Evolutionary conservation across 2,888 invertebrate species (phyloP), one percentile per base, ranked within the genome.

Genomic region (Arrhopalites spinosus): DNA sequence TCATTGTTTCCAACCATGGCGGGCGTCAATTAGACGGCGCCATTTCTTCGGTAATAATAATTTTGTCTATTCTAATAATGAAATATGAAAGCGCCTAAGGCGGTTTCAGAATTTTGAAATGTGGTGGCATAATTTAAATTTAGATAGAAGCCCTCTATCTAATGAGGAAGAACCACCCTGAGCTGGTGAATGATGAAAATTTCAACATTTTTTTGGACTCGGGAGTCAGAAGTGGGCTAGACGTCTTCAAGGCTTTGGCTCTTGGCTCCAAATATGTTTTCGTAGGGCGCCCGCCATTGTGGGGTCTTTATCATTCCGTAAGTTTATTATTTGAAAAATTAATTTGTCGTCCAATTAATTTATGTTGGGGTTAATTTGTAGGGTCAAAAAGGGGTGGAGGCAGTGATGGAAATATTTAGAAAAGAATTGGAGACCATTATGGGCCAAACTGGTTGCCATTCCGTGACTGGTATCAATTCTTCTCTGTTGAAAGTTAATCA

Each of bases 1-100:
- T 97, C 74, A 87, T 95, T 78, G 96, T 98, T 1, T 97, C 96
- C 0, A 97, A 97, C 86, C 97, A 97, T 85, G 97, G 97, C 1
- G 97, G 92, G 0, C 88, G 96, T 77, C 97, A 97, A 86, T 86
- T 95, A 47, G 95, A 96, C 84, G 89, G 91, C 17, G 91, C 92
- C 11, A 92, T 93, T 17, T 90, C 96, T 13, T 89, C 95, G 75
- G 93, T 94, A 87, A 85, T 84, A 30, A 53, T 1, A 20, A 53
- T 20, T 53, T 25, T 7, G 59, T 59, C 36, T 36, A 36, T 36
- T 7, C 11, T 36, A 36, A 36, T 36, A 36, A 36, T 3, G 36
- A 36, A 36, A 36, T 11, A 36, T 3, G 36, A 36, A 36, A 36
- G 11, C 36, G 5, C 36, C 11, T 36, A 11, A 1, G 7, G 17